These are phyloP conservation scores for Anabas testudineus DNA, from an alignment of 2,797 vertebrate species.

Conservation along the genomic window DNA sequence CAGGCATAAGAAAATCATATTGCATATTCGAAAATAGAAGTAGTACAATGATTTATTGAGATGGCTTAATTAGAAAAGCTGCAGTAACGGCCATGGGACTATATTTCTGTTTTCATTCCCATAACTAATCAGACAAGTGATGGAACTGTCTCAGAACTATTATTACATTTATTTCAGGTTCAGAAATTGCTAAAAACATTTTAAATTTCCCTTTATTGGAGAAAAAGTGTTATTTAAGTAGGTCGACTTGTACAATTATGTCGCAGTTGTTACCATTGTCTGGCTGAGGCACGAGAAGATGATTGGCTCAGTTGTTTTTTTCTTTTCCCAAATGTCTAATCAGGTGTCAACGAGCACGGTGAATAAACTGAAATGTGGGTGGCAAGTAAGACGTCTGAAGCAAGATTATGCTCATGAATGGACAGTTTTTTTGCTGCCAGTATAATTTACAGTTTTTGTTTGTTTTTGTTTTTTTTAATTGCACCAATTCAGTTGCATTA, in stretches of 20 bases:
- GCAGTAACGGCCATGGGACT: not conserved
- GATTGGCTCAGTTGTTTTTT: not conserved
- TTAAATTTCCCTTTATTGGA: too few relatives aligned
- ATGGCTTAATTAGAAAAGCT: not conserved
- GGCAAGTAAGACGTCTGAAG: not conserved
- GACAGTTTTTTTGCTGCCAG: not conserved
- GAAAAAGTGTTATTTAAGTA: not conserved
- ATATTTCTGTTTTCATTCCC: too few relatives aligned
- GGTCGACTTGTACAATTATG: not conserved
- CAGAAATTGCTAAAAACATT: too few relatives aligned
- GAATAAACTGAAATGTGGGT: not conserved
- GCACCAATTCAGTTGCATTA: not conserved
- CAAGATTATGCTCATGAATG: not conserved
- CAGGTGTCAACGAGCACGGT: not conserved
- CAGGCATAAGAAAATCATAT: not conserved
- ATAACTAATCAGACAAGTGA: too few relatives aligned
- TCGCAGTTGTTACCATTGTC: not conserved
- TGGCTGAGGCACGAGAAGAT: not conserved
- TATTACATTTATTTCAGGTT: too few relatives aligned
- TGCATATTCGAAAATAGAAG: not conserved
- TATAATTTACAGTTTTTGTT: not conserved
- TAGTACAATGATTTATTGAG: not conserved
- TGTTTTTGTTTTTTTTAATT: not conserved
- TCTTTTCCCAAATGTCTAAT: not conserved
- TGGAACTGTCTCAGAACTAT: too few relatives aligned